phyloP scores from a whole-genome alignment of 2,797 vertebrate genomes.

The Knipowitschia caucasica region DNA sequence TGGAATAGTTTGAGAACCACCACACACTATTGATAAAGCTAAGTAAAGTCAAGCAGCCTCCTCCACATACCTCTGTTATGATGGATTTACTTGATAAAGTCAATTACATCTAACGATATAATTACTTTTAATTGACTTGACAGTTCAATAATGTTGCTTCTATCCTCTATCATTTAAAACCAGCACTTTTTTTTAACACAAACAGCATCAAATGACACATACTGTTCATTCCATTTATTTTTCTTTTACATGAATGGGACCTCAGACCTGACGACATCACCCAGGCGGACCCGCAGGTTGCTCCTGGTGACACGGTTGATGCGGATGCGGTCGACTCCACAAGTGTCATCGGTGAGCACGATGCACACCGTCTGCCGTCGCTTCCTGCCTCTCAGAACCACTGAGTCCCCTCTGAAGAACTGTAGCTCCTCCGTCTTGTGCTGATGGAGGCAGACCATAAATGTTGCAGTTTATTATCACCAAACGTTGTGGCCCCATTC shows the following conservation, averaged over 20 bases:
- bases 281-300: constrained; percentile 93
- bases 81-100: too few relatives aligned
- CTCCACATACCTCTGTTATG: too few relatives aligned
- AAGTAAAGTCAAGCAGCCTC: too few relatives aligned
- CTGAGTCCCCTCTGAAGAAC: constrained; percentile 96
- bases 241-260: not conserved
- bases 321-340: constrained; percentile 97
- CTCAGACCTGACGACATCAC: constrained; percentile 92
- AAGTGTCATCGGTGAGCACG: constrained; percentile 95
- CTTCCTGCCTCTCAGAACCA: constrained; percentile 97
- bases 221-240: not conserved
- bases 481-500: too few relatives aligned
- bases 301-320: constrained; percentile 99
- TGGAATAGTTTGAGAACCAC: too few relatives aligned
- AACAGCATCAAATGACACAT: not conserved
- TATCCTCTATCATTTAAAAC: too few relatives aligned
- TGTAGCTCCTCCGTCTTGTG: constrained; percentile 98
- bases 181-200: too few relatives aligned
- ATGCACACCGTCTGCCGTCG: constrained; percentile 96
- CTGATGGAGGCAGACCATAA: constrained; percentile 55
- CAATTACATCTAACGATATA: too few relatives aligned
- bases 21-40: too few relatives aligned
- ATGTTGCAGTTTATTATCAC: constrained; percentile 9
- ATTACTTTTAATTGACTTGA: too few relatives aligned
- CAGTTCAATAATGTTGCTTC: too few relatives aligned